These are phyloP conservation scores for Cephus rjabovi DNA, from an alignment of 2,888 invertebrate species.

Conservation along the genomic window DNA sequence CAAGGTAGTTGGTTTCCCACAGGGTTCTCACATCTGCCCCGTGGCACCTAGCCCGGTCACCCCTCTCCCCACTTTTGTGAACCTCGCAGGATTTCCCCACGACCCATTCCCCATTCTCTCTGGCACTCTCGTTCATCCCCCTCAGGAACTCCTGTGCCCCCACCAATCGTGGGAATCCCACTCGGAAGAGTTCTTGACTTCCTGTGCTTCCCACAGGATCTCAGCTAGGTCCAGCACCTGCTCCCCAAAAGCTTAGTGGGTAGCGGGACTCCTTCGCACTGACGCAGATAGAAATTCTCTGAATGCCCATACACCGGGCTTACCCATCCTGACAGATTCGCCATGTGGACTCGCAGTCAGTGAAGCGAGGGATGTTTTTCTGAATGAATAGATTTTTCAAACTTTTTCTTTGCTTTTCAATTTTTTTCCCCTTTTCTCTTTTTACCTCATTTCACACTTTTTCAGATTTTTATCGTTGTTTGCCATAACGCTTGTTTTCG, in stretches of 20 bases:
- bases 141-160: constrained; percentile 28
- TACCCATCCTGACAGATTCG: background rate
- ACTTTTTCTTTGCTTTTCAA: background rate
- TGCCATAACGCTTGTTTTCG: background rate
- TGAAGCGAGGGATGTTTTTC: background rate
- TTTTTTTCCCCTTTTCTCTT: background rate
- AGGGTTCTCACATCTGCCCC: constrained; percentile 62
- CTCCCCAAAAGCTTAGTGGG: constrained; percentile 43
- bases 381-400: background rate
- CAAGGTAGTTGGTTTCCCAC: constrained; percentile 57
- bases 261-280: constrained; percentile 34
- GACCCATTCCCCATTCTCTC: constrained; percentile 28
- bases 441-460: background rate
- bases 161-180: constrained; percentile 65
- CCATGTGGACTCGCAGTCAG: background rate
- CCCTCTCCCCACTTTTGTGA: constrained; percentile 24
- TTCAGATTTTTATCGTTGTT: background rate
- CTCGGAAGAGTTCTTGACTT: constrained; percentile 67
- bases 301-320: background rate
- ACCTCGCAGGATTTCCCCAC: constrained; percentile 16
- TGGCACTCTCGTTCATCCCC: constrained; percentile 24
- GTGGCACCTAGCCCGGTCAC: constrained; percentile 35
- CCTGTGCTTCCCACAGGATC: constrained; percentile 66
- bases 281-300: background rate
- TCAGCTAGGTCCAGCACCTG: constrained; percentile 57